A percentile compares a stretch with the other conserved stretches of the same genome.
Evolutionary conservation across 2,888 invertebrate species (phyloP).

Genomic region (Acanthacorydalis orientalis): DNA sequence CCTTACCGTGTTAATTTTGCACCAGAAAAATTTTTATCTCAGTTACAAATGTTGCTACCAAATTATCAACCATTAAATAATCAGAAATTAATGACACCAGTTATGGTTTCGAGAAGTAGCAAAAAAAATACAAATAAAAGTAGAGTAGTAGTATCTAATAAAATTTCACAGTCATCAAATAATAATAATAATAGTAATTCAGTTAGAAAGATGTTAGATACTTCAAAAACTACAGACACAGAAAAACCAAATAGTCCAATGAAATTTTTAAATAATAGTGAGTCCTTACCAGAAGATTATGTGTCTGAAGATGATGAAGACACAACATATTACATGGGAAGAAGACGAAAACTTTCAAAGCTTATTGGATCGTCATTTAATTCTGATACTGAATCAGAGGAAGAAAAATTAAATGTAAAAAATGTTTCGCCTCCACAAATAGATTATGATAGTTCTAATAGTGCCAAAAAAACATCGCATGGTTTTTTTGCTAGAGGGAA

Average conservation of each 20-base stretch:
- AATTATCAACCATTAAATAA: conserved; percentile 6
- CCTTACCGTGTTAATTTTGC: conserved; percentile 52
- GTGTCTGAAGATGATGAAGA: conserved; percentile 14
- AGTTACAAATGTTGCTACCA: conserved; percentile 48
- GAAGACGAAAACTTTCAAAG: not conserved
- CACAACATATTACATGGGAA: not conserved
- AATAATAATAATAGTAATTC: conserved; percentile 8
- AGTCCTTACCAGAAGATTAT: conserved; percentile 3
- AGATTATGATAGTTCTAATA: not conserved
- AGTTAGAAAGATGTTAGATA: not conserved
- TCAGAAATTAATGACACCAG: not conserved
- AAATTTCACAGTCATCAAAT: conserved; percentile 5
- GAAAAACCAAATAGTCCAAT: too few relatives aligned
- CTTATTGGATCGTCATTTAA: not conserved
- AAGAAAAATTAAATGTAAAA: conserved; percentile 8
- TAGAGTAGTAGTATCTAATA: not conserved
- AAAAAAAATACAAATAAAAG: conserved; percentile 6
- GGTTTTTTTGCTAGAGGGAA: conserved; percentile 7
- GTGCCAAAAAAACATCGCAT: conserved; percentile 1
- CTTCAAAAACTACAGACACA: too few relatives aligned
- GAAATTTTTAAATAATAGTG: too few relatives aligned
- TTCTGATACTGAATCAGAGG: not conserved
- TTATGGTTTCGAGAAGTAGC: not conserved
- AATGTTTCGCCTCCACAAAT: not conserved
- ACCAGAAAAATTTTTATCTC: conserved; percentile 38